Conservation (phyloP, 1,140 invertebrate species). For the Leptopilina clavipes region DNA sequence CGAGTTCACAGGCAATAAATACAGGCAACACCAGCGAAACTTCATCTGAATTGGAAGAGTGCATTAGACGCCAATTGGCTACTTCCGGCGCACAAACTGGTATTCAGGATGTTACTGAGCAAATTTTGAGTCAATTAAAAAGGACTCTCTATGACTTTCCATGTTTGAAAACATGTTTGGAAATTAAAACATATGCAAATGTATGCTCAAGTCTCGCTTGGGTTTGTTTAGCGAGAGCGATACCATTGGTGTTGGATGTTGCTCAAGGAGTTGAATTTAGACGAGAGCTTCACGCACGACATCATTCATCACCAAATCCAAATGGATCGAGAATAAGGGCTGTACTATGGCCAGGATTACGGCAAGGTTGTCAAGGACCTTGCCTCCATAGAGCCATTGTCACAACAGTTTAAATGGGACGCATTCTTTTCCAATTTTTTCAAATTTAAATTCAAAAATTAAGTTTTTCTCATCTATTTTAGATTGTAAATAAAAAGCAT, state of each 20-base stretch:
- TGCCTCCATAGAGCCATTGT: conserved; percentile 85
- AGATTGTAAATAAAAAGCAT: too few relatives aligned
- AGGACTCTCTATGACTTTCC: conserved; percentile 85
- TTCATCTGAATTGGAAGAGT: conserved; percentile 59
- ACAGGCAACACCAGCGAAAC: conserved; percentile 1
- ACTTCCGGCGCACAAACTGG: conserved; percentile 62
- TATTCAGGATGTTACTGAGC: conserved; percentile 61
- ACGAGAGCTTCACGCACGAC: conserved; percentile 79
- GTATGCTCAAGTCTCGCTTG: conserved; percentile 81
- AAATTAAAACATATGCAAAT: conserved; percentile 79
- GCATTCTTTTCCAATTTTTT: too few relatives aligned
- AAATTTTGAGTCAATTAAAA: conserved; percentile 63
- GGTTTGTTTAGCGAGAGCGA: conserved; percentile 77
- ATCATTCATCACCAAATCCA: conserved; percentile 78
- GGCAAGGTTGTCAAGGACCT: conserved; percentile 78
- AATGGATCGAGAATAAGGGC: conserved; percentile 77
- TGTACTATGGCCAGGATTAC: conserved; percentile 84
- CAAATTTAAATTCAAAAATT: too few relatives aligned
- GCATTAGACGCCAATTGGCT: conserved; percentile 64
- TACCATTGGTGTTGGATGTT: conserved; percentile 62
- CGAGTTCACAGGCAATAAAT: conserved; percentile 36
- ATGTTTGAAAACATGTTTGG: conserved; percentile 76
- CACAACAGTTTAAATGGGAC: conserved; percentile 72
- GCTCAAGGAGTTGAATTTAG: conserved; percentile 72
- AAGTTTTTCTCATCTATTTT: too few relatives aligned